A percentile compares a stretch with the other conserved stretches of the same genome.
These are phyloP conservation scores for Nemopilema nomurai DNA, from an alignment of 30 jellyfish, hydroid and myxozoan genomes.

Conservation along the genomic window DNA sequence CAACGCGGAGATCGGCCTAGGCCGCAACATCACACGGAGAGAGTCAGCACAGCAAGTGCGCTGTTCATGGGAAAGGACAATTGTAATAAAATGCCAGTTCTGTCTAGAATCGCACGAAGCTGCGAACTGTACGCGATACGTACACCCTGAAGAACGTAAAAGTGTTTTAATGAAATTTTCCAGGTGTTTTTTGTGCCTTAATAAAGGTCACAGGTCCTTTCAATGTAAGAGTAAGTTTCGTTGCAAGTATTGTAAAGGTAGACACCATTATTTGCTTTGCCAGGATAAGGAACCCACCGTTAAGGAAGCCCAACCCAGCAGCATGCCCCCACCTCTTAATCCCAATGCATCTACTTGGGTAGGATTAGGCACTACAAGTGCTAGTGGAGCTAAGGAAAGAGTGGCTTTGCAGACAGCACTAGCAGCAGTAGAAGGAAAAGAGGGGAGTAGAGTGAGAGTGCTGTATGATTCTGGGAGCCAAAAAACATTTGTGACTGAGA, in stretches of 20 bases:
- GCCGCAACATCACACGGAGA: constrained; percentile 1
- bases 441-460: constrained; percentile 11
- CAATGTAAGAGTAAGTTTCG: constrained; percentile 12
- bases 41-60: constrained; percentile 10
- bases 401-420: constrained; percentile 44
- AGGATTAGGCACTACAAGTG: background rate
- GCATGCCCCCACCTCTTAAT: background rate
- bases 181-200: constrained; percentile 15
- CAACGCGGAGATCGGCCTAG: background rate
- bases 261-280: constrained; percentile 5
- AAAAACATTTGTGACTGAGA: constrained; percentile 15
- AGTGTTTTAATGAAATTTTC: background rate
- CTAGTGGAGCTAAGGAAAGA: constrained; percentile 11
- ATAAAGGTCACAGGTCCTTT: constrained; percentile 13
- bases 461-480: constrained; percentile 56
- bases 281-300: background rate
- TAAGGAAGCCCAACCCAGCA: constrained; percentile 12
- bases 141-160: constrained; percentile 32
- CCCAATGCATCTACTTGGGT: background rate
- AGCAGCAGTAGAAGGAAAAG: constrained; percentile 16
- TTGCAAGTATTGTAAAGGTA: constrained; percentile 7
- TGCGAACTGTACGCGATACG: background rate
- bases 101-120: constrained; percentile 8
- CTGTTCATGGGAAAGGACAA: constrained; percentile 28
- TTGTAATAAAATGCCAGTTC: constrained; percentile 2